Percentiles rank a stretch among this genome's conserved stretches.
Evolutionary conservation across 2,888 invertebrate genomes (phyloP).

Genomic region (Cryptophagus acutangulus): DNA sequence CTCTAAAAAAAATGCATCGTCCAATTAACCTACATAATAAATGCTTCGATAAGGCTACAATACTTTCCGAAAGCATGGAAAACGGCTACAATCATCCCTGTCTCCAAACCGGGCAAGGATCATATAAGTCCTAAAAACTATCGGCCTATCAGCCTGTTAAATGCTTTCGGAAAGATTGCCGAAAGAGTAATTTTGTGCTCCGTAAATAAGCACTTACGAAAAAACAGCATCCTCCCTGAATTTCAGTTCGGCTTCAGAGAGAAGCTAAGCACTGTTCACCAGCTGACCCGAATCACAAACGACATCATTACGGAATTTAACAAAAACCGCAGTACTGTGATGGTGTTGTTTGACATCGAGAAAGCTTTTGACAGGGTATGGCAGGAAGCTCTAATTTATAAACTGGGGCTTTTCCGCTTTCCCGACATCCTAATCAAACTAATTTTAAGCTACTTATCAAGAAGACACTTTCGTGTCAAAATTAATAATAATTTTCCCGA

Average conservation of each 20-base stretch:
- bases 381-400: no score
- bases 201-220: conserved; percentile 4
- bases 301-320: conserved; percentile 26
- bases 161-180: conserved; percentile 16
- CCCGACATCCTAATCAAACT: no score
- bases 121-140: conserved; percentile 13
- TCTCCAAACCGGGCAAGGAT: conserved; percentile 21
- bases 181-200: conserved; percentile 18
- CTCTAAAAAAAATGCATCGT: conserved; percentile 26
- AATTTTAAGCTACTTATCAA: no score
- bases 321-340: conserved; percentile 26
- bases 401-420: no score
- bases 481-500: no score
- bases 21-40: conserved; percentile 26
- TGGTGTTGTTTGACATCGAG: conserved; percentile 14
- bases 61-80: conserved; percentile 27
- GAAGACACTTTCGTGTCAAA: no score
- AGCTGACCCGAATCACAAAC: conserved; percentile 28
- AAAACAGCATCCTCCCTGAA: conserved; percentile 10
- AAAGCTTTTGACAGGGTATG: background rate
- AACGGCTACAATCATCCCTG: conserved; percentile 22
- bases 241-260: conserved; percentile 32
- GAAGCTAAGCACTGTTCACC: conserved; percentile 31
- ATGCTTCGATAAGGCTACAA: conserved; percentile 17
- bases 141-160: conserved; percentile 22